phyloP scores from a whole-genome alignment of 2,888 invertebrate genomes.

The Scaptomyza flava region DNA sequence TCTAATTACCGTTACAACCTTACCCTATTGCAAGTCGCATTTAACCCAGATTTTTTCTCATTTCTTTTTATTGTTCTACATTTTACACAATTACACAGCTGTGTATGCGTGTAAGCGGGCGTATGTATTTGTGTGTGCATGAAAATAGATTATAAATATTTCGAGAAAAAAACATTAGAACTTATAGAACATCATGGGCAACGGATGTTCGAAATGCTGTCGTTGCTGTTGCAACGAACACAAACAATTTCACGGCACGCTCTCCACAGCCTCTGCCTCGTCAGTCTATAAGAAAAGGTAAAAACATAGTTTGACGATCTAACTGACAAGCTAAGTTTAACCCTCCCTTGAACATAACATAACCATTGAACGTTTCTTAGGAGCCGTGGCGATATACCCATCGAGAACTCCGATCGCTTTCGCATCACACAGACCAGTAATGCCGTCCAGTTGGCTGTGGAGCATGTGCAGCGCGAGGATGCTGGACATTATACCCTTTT shows the following conservation, averaged over 20 bases:
- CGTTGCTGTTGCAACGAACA: conserved; percentile 82
- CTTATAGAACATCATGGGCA: conserved; percentile 79
- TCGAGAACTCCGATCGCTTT: conserved; percentile 88
- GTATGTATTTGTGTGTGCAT: conserved; percentile 13
- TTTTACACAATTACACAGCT: conserved; percentile 21
- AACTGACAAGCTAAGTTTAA: neutral
- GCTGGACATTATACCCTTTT: conserved; percentile 91
- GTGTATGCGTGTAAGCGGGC: conserved; percentile 12
- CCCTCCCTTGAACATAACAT: neutral
- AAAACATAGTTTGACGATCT: conserved; percentile 1
- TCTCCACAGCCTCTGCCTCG: conserved; percentile 83
- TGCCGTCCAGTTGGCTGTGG: conserved; percentile 90
- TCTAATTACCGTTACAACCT: too few species aligned
- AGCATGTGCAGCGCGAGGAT: conserved; percentile 89
- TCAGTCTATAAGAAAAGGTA: conserved; percentile 84
- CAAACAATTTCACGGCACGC: conserved; percentile 81
- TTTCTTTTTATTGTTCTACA: conserved; percentile 6
- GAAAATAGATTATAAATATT: conserved; percentile 43
- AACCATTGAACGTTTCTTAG: conserved; percentile 73
- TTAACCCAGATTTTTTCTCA: neutral
- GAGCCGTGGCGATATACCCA: conserved; percentile 87
- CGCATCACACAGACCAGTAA: conserved; percentile 86
- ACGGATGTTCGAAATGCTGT: conserved; percentile 84
- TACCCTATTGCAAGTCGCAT: too few species aligned
- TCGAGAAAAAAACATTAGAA: conserved; percentile 36